Evolutionary conservation across 2,113 vertebrate species (phyloP).

Genomic region (Anolis carolinensis): DNA sequence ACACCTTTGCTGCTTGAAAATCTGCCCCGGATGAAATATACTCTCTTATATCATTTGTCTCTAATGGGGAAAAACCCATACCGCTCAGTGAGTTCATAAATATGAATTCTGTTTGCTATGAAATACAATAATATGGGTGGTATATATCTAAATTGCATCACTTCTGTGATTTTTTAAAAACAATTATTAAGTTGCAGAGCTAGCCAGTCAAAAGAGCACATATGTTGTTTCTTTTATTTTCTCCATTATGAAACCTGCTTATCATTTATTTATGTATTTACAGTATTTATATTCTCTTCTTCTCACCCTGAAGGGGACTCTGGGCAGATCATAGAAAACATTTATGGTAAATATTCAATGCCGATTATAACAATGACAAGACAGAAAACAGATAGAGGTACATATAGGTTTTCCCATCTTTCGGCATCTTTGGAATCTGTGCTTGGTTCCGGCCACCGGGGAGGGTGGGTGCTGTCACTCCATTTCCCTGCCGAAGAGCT

Average conservation of each 20-base stretch:
- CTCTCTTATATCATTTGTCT: neutral
- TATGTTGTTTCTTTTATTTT: neutral
- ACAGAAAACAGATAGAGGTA: too few species aligned
- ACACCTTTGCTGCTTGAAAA: constrained; percentile 9
- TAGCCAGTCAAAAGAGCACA: neutral
- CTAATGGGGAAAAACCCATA: constrained; percentile 3
- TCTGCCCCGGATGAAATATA: neutral
- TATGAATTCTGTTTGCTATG: neutral
- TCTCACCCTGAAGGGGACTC: too few species aligned
- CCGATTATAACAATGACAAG: too few species aligned
- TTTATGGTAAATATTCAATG: too few species aligned
- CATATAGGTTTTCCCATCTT: too few species aligned
- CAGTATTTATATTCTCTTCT: too few species aligned
- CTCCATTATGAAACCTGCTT: neutral
- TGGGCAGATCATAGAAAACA: too few species aligned
- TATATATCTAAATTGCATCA: neutral
- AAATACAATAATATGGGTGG: neutral
- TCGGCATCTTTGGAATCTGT: too few species aligned
- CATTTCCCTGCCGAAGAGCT: too few species aligned
- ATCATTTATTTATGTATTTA: too few species aligned
- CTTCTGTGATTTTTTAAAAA: neutral
- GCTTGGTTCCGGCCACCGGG: too few species aligned
- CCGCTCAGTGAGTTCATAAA: neutral
- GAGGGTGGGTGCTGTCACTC: too few species aligned
- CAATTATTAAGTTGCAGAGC: neutral